Percentiles rank a stretch among this genome's conserved stretches.
phyloP scores from a whole-genome alignment of 1,140 invertebrate species.

The Sycophila sp. region DNA sequence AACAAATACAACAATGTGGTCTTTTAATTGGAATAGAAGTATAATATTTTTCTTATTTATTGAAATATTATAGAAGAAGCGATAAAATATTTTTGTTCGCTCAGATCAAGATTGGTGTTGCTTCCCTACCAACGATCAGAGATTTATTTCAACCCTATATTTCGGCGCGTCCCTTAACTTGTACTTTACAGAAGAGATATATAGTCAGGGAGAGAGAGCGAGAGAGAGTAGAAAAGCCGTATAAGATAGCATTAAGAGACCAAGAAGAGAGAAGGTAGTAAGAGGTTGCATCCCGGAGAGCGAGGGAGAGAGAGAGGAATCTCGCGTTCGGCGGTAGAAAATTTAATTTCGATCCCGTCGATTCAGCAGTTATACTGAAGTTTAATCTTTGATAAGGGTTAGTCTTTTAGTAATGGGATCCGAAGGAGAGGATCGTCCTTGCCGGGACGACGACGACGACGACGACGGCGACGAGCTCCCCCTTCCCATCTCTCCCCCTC shows the following conservation, averaged over 20 bases:
- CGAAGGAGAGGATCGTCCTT: constrained; percentile 29
- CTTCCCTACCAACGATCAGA: not conserved
- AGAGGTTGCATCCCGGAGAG: constrained; percentile 42
- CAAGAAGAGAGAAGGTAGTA: not conserved
- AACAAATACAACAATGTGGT: too few relatives aligned
- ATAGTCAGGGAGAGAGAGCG: not conserved
- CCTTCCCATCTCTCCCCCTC: constrained; percentile 25
- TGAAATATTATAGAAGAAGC: too few relatives aligned
- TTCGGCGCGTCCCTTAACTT: not conserved
- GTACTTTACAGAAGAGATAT: constrained; percentile 22
- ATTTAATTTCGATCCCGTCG: constrained; percentile 72
- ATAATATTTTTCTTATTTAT: too few relatives aligned
- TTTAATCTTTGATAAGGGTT: constrained; percentile 72
- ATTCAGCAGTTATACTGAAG: constrained; percentile 70
- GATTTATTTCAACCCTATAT: not conserved
- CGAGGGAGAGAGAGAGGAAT: constrained; percentile 42
- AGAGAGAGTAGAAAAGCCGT: too few relatives aligned
- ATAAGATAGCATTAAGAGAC: not conserved
- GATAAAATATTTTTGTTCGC: too few relatives aligned
- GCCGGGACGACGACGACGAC: constrained; percentile 39
- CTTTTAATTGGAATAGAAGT: too few relatives aligned
- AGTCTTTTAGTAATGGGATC: constrained; percentile 68
- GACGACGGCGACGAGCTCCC: constrained; percentile 19
- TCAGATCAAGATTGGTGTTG: too few relatives aligned
- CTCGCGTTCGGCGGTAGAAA: constrained; percentile 58